Base-by-base conservation (phyloP, 2,113 vertebrate species). In the Campylomormyrus numenius region DNA sequence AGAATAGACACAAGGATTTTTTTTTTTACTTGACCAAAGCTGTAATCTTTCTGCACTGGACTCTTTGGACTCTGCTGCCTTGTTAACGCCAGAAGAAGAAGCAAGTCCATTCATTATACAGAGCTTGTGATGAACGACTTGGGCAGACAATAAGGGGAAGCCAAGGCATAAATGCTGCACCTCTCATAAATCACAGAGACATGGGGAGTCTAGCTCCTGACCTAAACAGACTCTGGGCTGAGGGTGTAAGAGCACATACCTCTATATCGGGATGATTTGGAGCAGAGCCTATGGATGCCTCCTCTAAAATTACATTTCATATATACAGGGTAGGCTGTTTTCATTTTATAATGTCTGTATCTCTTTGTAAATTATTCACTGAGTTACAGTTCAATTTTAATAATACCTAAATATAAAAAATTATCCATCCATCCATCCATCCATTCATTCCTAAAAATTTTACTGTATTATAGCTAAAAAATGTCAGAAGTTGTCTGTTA, bases 121-220 rank as follows among this genome's bases (percentile, higher is more conserved):
- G 94, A 94, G 93, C 89, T 94, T 90, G 83, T 96, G 96, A 96
- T 96, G 95, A 96, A 96, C 95, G 95, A 95, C 95, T 94, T 92
- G 95, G 95, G 95, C 94, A 94, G 94, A 95, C 94, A 95, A 94
- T 95, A 95, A 95, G 94, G 94, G 95, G 96, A 96, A 96, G 95
- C 94, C 94, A 93, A 95, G 96, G 95, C 96, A 95, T 96, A 96
- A 96, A 95, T 95, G 95, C 95, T 95, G 95, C 95, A 96, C 95
- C 95, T 95, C 94, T 94, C 95, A 96, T 96, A 96, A 96, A 96
- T 96, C 96, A 96, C 91, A 90, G 17, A 80, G 96, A 96, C 94
- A 93, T 93, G 93, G 74, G 91, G 93, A 94, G 95, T 95, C 95
- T 95, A 95, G 95, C 95, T 95, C 95, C 95, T 95, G 95, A 96